Evolutionary conservation across 2,888 invertebrate genomes (phyloP).

Genomic region (Nebria salina): DNA sequence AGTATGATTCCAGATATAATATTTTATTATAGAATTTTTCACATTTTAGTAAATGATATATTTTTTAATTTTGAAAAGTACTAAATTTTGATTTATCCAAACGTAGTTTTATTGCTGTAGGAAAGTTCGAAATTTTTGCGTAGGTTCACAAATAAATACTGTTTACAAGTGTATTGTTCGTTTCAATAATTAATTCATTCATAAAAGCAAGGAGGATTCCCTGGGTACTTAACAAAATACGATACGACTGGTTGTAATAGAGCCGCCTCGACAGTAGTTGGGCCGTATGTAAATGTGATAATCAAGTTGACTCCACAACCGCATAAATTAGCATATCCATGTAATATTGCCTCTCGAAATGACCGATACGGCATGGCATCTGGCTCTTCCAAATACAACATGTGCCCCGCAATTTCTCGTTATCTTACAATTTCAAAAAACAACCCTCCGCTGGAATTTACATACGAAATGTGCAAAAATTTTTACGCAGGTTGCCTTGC

Average conservation of each 20-base stretch:
- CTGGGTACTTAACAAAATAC: conserved; percentile 5
- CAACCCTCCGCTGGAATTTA: background rate
- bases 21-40: too few species aligned
- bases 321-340: conserved; percentile 17
- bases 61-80: too few species aligned
- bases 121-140: background rate
- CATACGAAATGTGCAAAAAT: too few species aligned
- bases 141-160: background rate
- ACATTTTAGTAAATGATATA: too few species aligned
- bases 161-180: conserved; percentile 16
- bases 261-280: background rate
- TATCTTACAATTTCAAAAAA: background rate
- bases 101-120: background rate
- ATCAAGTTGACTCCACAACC: conserved; percentile 15
- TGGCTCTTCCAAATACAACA: conserved; percentile 1
- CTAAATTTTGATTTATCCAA: too few species aligned
- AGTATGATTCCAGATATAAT: too few species aligned
- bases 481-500: too few species aligned
- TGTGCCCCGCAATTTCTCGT: background rate
- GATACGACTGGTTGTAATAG: conserved; percentile 18
- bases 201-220: background rate
- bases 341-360: conserved; percentile 13
- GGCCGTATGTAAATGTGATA: conserved; percentile 19
- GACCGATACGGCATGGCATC: conserved; percentile 11
- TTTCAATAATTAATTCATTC: conserved; percentile 9